Conservation (phyloP, 2,888 invertebrate genomes). For the Tetragonisca angustula region DNA sequence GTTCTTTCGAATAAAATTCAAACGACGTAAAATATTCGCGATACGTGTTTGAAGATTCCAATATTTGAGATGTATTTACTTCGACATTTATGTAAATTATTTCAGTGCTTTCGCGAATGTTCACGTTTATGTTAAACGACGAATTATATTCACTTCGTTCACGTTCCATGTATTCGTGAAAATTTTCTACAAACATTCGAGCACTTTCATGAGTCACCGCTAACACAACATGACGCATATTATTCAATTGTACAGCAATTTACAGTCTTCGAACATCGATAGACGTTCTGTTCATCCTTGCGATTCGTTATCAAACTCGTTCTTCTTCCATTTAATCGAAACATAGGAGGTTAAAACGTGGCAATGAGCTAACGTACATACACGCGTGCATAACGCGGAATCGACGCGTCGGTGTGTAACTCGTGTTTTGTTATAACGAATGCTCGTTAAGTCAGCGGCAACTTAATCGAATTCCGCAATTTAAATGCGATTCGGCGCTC, state of each 20-base stretch:
- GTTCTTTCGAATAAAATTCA: too few species aligned
- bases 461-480: conserved; percentile 24
- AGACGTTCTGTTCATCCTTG: neutral
- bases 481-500: conserved; percentile 22
- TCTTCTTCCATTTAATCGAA: neutral
- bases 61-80: too few species aligned
- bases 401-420: neutral
- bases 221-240: neutral
- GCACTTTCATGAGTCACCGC: neutral
- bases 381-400: too few species aligned
- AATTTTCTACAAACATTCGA: neutral
- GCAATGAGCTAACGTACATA: neutral
- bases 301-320: neutral
- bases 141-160: neutral
- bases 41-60: too few species aligned
- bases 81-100: too few species aligned
- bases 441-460: conserved; percentile 12
- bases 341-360: neutral
- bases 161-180: too few species aligned
- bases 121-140: neutral
- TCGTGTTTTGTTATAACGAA: conserved; percentile 3
- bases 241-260: neutral
- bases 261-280: neutral
- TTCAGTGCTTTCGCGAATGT: neutral
- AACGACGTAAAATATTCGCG: too few species aligned